phyloP scores from a whole-genome alignment of 1,140 invertebrate genomes.

The Eriocheir sinensis region DNA sequence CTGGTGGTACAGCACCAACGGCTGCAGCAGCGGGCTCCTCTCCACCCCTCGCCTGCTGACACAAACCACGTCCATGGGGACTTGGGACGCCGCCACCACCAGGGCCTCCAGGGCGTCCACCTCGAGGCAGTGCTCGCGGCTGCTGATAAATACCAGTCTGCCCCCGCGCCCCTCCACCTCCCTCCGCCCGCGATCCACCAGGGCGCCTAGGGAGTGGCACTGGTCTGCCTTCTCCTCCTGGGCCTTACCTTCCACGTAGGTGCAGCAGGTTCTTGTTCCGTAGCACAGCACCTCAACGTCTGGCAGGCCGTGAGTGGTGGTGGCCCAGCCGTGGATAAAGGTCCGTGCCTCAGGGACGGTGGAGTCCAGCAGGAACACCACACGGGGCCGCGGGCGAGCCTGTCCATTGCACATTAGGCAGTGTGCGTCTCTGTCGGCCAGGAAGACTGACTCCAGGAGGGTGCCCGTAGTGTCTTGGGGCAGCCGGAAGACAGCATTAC shows the following conservation, averaged over 20 bases:
- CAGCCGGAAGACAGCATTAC: neutral
- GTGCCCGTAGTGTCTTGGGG: neutral
- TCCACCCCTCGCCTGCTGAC: neutral
- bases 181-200: neutral
- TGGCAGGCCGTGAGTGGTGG: neutral
- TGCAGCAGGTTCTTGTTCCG: neutral
- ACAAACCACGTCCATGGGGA: neutral
- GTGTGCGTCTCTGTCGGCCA: neutral
- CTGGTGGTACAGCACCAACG: neutral
- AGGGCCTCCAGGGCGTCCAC: neutral
- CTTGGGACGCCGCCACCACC: neutral
- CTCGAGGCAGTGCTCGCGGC: neutral
- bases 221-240: neutral
- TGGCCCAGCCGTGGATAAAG: neutral
- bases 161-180: neutral
- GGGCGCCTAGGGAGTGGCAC: neutral
- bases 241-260: neutral
- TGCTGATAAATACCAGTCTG: neutral
- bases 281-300: neutral
- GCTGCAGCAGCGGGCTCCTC: neutral
- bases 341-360: neutral
- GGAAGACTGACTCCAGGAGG: neutral
- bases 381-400: neutral
- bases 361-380: neutral
- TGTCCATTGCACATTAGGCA: neutral